A percentile compares a stretch with the other conserved stretches of the same genome.
Evolutionary conservation across 64 coral and sea anemone species (phyloP).

Genomic region (Trachythela sp.): DNA sequence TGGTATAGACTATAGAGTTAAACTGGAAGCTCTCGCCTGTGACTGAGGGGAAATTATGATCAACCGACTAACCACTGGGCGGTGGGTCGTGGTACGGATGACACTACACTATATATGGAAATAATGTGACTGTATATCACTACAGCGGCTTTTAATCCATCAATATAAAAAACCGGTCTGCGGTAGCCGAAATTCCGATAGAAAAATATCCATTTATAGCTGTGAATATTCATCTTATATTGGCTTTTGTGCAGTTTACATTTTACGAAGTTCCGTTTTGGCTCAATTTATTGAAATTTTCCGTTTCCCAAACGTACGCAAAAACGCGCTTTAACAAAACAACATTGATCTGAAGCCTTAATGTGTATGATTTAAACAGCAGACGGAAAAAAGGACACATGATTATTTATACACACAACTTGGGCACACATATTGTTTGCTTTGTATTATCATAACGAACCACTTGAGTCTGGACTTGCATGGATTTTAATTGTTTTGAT

Average conservation of each 20-base stretch:
- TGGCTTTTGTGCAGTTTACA: not conserved
- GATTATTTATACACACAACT: not conserved
- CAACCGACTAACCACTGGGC: no score
- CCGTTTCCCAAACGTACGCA: not conserved
- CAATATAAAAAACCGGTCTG: no score
- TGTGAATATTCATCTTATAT: not conserved
- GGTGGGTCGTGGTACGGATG: no score
- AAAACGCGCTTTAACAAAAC: no score
- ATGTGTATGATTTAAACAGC: not conserved
- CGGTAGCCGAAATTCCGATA: not conserved
- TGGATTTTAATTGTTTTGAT: not conserved
- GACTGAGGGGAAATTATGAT: no score
- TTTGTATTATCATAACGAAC: not conserved
- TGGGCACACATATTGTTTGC: not conserved
- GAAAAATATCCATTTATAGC: not conserved
- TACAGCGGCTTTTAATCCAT: no score
- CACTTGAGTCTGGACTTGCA: not conserved
- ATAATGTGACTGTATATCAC: no score
- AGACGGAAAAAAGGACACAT: not conserved
- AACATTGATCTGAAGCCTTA: no score
- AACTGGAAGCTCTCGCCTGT: no score
- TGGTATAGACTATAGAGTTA: no score
- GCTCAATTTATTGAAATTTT: not conserved
- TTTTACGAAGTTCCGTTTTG: not conserved
- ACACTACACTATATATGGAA: no score